These are phyloP conservation scores for Catonia carolina DNA, from an alignment of 2,888 invertebrate genomes.

Conservation along the genomic window DNA sequence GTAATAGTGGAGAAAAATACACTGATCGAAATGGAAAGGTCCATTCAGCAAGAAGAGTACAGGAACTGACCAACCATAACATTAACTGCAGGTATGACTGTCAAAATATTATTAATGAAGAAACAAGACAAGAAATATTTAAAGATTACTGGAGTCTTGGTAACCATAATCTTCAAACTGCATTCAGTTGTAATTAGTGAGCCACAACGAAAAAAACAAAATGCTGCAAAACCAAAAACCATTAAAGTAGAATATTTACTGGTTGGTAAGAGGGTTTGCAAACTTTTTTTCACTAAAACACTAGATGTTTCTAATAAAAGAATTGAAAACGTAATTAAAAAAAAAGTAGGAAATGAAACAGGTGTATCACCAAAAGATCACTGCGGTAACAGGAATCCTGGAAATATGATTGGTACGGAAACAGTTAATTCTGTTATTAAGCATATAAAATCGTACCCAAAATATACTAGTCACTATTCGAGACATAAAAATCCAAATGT, in stretches of 20 bases:
- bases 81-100: not conserved
- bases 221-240: not conserved
- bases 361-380: conserved; percentile 6
- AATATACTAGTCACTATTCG: conserved; percentile 16
- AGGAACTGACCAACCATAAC: not conserved
- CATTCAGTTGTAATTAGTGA: not conserved
- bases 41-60: not conserved
- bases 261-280: conserved; percentile 11
- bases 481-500: conserved; percentile 2
- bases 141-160: conserved; percentile 3
- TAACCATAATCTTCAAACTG: conserved; percentile 12
- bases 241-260: conserved; percentile 3
- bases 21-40: not conserved
- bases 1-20: not conserved
- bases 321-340: conserved; percentile 2
- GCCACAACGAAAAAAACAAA: not conserved
- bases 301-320: conserved; percentile 15
- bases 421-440: conserved; percentile 5
- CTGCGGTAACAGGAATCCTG: conserved; percentile 15
- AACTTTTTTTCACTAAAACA: conserved; percentile 12
- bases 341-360: conserved; percentile 5
- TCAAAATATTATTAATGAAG: not conserved
- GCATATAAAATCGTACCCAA: conserved; percentile 16
- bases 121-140: conserved; percentile 4
- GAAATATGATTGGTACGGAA: conserved; percentile 2